Evolutionary conservation across 2,113 vertebrate species (phyloP).

Genomic region (Hypomesus transpacificus): DNA sequence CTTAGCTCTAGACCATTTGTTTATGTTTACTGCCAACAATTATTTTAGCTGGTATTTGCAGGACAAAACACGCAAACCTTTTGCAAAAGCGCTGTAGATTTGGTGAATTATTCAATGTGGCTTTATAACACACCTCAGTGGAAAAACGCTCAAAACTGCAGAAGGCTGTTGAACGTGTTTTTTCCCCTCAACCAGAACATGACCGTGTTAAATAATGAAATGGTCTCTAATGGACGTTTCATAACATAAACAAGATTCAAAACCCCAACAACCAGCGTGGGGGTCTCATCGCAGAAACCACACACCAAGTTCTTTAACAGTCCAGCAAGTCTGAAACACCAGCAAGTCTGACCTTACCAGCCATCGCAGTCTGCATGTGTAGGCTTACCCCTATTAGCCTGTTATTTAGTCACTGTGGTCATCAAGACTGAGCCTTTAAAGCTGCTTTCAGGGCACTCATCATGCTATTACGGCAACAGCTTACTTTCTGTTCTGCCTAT

Average conservation of each 20-base stretch:
- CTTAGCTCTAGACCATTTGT: conserved; percentile 20
- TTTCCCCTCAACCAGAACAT: conserved; percentile 46
- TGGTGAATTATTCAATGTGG: conserved; percentile 55
- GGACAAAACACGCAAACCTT: conserved; percentile 9
- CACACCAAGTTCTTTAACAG: neutral
- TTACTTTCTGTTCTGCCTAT: no score
- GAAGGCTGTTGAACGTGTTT: neutral
- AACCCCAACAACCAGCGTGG: neutral
- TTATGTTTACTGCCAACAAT: conserved; percentile 12
- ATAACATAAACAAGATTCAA: conserved; percentile 16
- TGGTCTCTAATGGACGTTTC: conserved; percentile 35
- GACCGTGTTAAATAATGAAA: conserved; percentile 47
- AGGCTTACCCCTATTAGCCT: no score
- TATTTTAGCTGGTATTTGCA: conserved; percentile 19
- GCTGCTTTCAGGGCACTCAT: no score
- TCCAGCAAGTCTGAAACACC: no score
- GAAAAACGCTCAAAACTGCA: conserved; percentile 30
- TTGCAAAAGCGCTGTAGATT: conserved; percentile 17
- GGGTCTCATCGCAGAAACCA: neutral
- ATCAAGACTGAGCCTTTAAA: no score
- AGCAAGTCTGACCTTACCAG: neutral
- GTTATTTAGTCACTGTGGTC: no score
- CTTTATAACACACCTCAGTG: conserved; percentile 28
- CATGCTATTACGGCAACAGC: no score
- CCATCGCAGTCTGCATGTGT: no score